A percentile compares a stretch with the other conserved stretches of the same genome.
Conservation (phyloP, 2,113 vertebrate species). For the Trogon melanurus region DNA sequence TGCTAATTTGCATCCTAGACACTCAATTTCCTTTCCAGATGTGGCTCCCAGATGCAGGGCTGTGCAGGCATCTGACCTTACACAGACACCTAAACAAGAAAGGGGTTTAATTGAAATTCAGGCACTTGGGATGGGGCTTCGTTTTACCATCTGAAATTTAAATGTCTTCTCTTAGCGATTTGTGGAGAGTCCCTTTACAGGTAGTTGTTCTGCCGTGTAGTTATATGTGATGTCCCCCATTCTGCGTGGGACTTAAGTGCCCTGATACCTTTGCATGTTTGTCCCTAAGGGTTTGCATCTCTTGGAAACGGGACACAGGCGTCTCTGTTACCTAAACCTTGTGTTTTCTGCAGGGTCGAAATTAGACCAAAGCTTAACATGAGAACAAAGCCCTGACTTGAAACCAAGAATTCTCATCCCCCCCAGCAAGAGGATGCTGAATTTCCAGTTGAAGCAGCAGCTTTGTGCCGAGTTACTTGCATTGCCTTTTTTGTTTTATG, state of each 20-base stretch:
- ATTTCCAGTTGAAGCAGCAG: neutral
- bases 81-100: neutral
- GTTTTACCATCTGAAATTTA: neutral
- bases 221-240: neutral
- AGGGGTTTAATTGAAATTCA: neutral
- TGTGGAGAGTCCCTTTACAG: neutral
- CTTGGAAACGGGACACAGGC: neutral
- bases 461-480: neutral
- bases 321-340: neutral
- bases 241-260: neutral
- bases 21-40: neutral
- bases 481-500: neutral
- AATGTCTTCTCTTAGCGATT: neutral
- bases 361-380: neutral
- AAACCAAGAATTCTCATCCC: neutral
- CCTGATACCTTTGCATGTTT: neutral
- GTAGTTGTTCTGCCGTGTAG: neutral
- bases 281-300: neutral
- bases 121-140: neutral
- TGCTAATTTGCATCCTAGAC: neutral
- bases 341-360: neutral
- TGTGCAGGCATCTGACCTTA: neutral
- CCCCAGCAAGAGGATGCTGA: neutral
- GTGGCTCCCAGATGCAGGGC: neutral
- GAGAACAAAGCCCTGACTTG: neutral